phyloP scores from a whole-genome alignment of 2,113 vertebrate species.

The Gopherus evgoodei region DNA sequence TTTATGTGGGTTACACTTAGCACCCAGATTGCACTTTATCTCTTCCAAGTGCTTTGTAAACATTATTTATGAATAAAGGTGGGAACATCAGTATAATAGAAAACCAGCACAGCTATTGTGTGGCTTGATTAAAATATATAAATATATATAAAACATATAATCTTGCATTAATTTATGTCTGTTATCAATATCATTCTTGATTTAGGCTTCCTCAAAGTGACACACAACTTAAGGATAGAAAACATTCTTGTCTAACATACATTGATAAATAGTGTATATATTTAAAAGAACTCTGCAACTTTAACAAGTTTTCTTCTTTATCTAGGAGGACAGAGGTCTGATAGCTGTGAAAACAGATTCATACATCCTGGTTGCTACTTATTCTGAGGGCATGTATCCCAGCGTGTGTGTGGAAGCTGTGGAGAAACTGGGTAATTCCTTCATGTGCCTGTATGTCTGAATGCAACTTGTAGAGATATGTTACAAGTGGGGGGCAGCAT shows the following conservation, averaged over 20 bases:
- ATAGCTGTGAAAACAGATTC: conserved; percentile 76
- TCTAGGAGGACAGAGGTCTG: conserved; percentile 78
- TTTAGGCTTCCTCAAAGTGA: neutral
- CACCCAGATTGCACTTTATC: neutral
- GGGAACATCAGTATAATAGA: neutral
- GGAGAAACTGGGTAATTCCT: conserved; percentile 80
- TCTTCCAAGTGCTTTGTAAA: neutral
- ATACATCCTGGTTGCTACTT: conserved; percentile 80
- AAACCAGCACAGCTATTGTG: neutral
- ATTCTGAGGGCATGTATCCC: conserved; percentile 80
- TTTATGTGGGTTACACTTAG: neutral
- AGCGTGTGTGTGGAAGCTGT: conserved; percentile 84
- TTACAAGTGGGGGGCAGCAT: rapidly evolving
- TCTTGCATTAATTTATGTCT: neutral
- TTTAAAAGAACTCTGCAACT: neutral
- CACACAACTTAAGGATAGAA: neutral
- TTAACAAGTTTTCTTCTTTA: neutral
- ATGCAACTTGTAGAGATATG: neutral
- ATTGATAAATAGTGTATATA: neutral
- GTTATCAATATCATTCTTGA: neutral
- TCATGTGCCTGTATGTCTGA: neutral
- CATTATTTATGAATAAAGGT: neutral
- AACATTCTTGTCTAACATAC: neutral
- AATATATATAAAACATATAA: neutral
- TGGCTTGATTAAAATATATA: neutral